phyloP scores from a whole-genome alignment of 2,888 invertebrate genomes.

The Diadromus collaris region DNA sequence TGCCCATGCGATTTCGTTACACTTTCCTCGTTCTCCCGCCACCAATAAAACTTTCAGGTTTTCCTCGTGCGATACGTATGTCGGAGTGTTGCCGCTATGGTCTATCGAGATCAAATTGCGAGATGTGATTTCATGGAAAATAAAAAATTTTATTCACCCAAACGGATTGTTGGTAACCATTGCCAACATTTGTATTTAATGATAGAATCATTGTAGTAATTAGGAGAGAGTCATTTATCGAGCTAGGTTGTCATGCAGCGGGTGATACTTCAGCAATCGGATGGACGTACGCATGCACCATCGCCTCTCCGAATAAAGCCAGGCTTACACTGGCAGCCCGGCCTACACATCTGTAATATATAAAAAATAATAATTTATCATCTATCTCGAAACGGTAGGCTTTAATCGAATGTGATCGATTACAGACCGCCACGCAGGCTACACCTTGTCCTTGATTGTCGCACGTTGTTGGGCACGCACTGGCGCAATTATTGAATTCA shows the following conservation, averaged over 20 bases:
- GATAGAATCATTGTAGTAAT: background rate
- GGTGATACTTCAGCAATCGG: background rate
- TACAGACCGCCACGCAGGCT: background rate
- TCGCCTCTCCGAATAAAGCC: background rate
- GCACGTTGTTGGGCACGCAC: background rate
- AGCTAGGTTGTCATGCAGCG: background rate
- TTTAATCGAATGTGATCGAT: background rate
- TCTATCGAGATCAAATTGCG: background rate
- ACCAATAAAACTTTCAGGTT: background rate
- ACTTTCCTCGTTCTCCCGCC: background rate
- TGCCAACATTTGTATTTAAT: background rate
- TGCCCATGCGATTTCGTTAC: background rate
- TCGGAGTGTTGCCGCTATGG: background rate
- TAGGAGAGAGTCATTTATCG: background rate
- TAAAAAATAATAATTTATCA: background rate
- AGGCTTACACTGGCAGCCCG: background rate
- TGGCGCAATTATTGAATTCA: background rate
- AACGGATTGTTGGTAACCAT: background rate
- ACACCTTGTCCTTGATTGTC: background rate
- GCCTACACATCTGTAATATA: background rate
- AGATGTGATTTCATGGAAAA: background rate
- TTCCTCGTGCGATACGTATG: background rate
- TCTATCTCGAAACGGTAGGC: background rate
- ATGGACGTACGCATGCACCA: background rate
- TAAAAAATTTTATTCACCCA: background rate